Percentiles rank a stretch among this genome's conserved stretches.
Conservation (phyloP, 1,140 invertebrate species). For the Bilobella aurantiaca region DNA sequence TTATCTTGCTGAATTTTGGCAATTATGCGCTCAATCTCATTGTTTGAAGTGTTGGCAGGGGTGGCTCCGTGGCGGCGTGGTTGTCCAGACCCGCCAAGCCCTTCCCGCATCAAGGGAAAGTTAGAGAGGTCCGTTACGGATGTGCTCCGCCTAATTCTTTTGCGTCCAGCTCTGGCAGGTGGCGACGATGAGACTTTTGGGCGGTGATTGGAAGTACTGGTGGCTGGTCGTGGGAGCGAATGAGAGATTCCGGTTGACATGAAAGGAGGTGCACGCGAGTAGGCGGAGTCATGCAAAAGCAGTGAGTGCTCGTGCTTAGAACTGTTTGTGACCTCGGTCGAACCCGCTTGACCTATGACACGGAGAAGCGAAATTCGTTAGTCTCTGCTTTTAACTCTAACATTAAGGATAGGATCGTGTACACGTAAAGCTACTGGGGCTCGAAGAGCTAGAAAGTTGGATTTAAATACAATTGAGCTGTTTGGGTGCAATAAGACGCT, state of each 20-base stretch:
- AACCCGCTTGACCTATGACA: not conserved
- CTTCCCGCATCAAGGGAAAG: not conserved
- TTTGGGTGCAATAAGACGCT: too few species aligned
- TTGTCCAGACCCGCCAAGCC: not conserved
- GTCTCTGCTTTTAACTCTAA: too few species aligned
- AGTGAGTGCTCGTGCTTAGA: slow-evolving; percentile 2
- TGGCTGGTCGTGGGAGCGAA: slow-evolving; percentile 2
- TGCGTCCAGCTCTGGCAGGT: slow-evolving; percentile 29
- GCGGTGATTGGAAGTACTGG: not conserved
- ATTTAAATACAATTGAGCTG: too few species aligned
- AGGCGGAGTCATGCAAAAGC: slow-evolving; percentile 9
- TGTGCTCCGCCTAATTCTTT: slow-evolving; percentile 31
- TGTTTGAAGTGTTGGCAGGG: slow-evolving; percentile 14
- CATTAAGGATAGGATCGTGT: too few species aligned
- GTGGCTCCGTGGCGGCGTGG: slow-evolving; percentile 45
- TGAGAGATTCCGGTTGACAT: not conserved
- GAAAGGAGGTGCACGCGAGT: slow-evolving; percentile 3
- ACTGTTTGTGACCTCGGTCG: not conserved
- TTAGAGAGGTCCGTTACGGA: slow-evolving; percentile 31
- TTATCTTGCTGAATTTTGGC: slow-evolving; percentile 83
- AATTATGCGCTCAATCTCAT: slow-evolving; percentile 83
- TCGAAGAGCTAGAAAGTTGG: too few species aligned
- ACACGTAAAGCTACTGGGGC: too few species aligned
- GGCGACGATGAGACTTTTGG: slow-evolving; percentile 24
- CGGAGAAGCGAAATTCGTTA: too few species aligned